Evolutionary conservation across 2,113 vertebrate genomes (phyloP).

Genomic region (Polypterus bichir): DNA sequence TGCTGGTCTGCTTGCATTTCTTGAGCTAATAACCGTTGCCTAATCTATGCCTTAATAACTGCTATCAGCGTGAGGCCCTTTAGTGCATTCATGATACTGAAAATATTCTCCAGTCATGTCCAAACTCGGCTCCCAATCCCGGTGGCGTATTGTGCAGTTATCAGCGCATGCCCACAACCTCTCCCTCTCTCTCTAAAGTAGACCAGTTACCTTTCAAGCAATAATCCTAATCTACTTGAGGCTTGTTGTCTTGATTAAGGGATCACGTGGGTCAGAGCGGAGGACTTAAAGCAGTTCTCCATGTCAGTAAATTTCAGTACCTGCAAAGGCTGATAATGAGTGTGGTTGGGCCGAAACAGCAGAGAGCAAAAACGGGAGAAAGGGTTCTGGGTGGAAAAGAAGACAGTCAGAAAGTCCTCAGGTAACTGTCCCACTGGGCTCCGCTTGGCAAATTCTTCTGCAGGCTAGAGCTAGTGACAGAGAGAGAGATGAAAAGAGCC

Average conservation of each 20-base stretch:
- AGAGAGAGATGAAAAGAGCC: neutral
- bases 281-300: slow-evolving; percentile 20
- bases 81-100: no score
- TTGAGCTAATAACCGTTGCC: no score
- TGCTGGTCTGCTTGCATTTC: no score
- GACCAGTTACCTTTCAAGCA: slow-evolving; percentile 8
- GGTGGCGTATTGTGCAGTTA: no score
- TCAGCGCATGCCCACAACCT: no score
- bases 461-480: neutral
- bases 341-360: slow-evolving; percentile 14
- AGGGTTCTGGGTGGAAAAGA: neutral
- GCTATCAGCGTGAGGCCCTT: no score
- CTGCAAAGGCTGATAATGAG: slow-evolving; percentile 4
- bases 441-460: neutral
- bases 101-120: no score
- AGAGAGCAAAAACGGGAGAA: neutral
- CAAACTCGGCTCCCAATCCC: no score
- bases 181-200: no score
- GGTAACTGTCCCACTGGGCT: neutral
- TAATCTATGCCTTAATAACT: no score
- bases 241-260: slow-evolving; percentile 37
- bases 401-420: neutral
- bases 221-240: slow-evolving; percentile 52
- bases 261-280: slow-evolving; percentile 24
- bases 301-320: neutral